Evolutionary conservation across 2,797 vertebrate species (phyloP), one percentile per base, ranked within the genome.

Genomic region (Mormyrus proboscirostris): DNA sequence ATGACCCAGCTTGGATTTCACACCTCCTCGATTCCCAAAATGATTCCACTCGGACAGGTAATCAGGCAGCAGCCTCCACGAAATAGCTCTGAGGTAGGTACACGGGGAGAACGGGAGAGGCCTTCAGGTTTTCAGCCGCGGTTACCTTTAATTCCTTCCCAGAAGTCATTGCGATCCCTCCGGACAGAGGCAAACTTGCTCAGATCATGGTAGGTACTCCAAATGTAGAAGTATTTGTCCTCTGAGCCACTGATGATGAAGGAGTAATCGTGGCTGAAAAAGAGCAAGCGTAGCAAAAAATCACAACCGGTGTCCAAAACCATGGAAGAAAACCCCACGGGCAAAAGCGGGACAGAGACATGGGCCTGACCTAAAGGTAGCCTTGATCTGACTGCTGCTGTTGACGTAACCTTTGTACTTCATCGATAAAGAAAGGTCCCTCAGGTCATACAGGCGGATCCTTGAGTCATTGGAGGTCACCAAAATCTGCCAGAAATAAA

Each of bases 341-440:
- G 33, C 29, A 19, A 76, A 38, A 33, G 69, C 14, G 5, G 69
- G 19, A 44, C 73, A 29, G 22, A 16, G 84, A 16, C 22, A 53
- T 12, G 8, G 3, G 19, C 6, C 93, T 95, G 95, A 99, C 98
- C 99, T 99, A 96, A 99, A 99, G 94, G 98, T 99, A 57, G 98
- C 99, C 95, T 99, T 99, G 93, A 99, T 99, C 94, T 99, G 99
- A 93, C 99, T 99, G 96, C 99, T 99, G 95, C 98, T 98, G 94
- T 99, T 99, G 90, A 99, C 98, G 38, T 98, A 99, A 90, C 98
- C 99, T 92, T 99, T 99, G 95, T 99, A 99, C 90, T 99, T 99
- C 98, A 99, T 99, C 69, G 98, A 99, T 19, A 99, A 93, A 89
- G 99, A 99, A 92, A 99, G 94, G 95, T 99, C 99, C 95, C 99